Evolutionary conservation across 2,797 vertebrate genomes (phyloP).

Genomic region (Synanceia verrucosa): DNA sequence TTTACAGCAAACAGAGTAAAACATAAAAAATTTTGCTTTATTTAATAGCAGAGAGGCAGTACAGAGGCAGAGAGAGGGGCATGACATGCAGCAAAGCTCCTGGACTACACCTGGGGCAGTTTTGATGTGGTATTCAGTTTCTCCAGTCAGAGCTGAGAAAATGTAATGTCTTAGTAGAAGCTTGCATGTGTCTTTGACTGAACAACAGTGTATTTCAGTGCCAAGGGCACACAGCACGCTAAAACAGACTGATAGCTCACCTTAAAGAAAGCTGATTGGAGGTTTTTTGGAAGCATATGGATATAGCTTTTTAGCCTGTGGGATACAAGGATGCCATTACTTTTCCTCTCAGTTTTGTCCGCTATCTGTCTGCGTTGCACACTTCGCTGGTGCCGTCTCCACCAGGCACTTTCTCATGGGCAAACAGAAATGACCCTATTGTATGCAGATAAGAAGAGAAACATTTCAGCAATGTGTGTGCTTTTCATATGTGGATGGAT

Average conservation of each 20-base stretch:
- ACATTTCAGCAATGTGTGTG: slow-evolving; percentile 2
- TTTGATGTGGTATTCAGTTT: slow-evolving; percentile 1
- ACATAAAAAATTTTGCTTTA: not conserved
- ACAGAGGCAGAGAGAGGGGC: not conserved
- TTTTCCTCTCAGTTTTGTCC: slow-evolving; percentile 26
- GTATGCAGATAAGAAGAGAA: slow-evolving; percentile 15
- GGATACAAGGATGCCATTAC: slow-evolving; percentile 25
- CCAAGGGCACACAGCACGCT: slow-evolving; percentile 46
- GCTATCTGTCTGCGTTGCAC: slow-evolving; percentile 26
- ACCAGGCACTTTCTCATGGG: not conserved
- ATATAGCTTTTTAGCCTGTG: slow-evolving; percentile 27
- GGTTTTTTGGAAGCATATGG: slow-evolving; percentile 31
- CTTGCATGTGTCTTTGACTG: slow-evolving; percentile 14
- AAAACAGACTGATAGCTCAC: slow-evolving; percentile 27
- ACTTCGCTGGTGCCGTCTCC: not conserved
- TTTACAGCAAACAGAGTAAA: not conserved
- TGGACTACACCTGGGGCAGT: not conserved
- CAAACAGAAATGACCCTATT: slow-evolving; percentile 31
- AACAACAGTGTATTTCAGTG: slow-evolving; percentile 14
- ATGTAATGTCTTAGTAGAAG: not conserved
- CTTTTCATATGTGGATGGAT: slow-evolving; percentile 4
- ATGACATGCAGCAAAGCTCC: not conserved
- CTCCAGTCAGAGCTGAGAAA: not conserved
- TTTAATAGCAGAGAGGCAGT: not conserved
- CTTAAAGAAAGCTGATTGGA: slow-evolving; percentile 24